These are phyloP conservation scores for Pantherophis guttatus DNA, from an alignment of 2,113 vertebrate species.

Conservation along the genomic window DNA sequence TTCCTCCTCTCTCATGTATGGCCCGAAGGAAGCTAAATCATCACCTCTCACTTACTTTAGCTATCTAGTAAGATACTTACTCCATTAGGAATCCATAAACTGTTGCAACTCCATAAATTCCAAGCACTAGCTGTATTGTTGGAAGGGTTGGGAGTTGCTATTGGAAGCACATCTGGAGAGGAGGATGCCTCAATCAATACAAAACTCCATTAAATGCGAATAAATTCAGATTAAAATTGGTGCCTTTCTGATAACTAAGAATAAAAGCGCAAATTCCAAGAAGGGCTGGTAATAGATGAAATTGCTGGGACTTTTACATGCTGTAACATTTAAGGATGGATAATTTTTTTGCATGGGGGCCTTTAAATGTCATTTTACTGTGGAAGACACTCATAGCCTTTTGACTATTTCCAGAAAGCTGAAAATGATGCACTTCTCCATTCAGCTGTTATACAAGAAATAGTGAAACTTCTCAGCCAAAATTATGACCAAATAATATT, in stretches of 20 bases:
- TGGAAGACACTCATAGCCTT: neutral
- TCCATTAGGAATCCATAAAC: neutral
- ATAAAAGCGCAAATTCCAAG: neutral
- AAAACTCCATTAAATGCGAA: neutral
- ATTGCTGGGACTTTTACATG: neutral
- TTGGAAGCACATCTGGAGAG: neutral
- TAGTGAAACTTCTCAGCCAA: neutral
- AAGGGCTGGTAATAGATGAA: too few relatives aligned
- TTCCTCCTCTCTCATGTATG: neutral
- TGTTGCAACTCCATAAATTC: neutral
- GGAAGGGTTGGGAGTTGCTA: neutral
- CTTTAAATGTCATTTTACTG: neutral
- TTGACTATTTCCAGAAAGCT: neutral
- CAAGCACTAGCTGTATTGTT: neutral
- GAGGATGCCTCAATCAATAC: neutral
- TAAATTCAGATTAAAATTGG: neutral
- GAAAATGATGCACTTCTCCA: neutral
- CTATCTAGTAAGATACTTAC: neutral
- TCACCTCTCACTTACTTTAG: neutral
- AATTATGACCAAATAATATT: neutral
- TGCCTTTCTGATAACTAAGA: neutral
- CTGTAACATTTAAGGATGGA: neutral
- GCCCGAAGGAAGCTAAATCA: neutral
- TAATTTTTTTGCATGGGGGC: neutral
- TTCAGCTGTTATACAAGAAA: neutral